phyloP scores from a whole-genome alignment of 2,888 invertebrate species.

The Agrotis ipsilon region DNA sequence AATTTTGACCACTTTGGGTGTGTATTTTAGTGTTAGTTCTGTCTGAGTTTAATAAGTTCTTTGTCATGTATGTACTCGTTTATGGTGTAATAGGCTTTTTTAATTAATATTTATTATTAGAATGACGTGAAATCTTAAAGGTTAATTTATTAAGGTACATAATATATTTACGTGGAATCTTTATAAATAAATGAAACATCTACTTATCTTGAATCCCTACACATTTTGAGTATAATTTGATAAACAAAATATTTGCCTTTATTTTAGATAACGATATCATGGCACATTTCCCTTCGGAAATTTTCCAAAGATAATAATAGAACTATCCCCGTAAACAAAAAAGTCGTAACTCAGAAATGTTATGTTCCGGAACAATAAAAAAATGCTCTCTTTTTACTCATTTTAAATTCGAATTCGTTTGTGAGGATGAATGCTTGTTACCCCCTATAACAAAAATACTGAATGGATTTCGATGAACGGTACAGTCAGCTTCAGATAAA shows the following conservation, averaged over 20 bases:
- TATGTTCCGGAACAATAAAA: background rate
- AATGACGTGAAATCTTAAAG: background rate
- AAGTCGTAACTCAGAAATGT: background rate
- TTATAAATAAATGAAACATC: background rate
- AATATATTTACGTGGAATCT: no score
- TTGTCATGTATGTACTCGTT: no score
- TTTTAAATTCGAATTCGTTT: no score
- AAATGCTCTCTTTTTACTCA: no score
- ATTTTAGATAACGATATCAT: constrained; percentile 6
- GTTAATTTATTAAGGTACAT: background rate
- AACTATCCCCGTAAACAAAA: background rate
- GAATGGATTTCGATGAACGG: no score
- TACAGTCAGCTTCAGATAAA: no score
- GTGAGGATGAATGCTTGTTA: no score
- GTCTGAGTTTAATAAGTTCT: no score
- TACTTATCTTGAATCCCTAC: background rate
- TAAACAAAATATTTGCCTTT: constrained; percentile 26
- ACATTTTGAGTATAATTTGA: background rate
- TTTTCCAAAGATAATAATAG: background rate
- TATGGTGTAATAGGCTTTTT: no score
- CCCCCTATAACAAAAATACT: no score
- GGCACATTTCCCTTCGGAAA: constrained; percentile 17
- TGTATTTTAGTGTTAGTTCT: no score
- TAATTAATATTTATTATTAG: background rate
- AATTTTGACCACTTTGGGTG: no score